Base-by-base conservation (phyloP, 2,888 invertebrate genomes). In the Thumatha senex region DNA sequence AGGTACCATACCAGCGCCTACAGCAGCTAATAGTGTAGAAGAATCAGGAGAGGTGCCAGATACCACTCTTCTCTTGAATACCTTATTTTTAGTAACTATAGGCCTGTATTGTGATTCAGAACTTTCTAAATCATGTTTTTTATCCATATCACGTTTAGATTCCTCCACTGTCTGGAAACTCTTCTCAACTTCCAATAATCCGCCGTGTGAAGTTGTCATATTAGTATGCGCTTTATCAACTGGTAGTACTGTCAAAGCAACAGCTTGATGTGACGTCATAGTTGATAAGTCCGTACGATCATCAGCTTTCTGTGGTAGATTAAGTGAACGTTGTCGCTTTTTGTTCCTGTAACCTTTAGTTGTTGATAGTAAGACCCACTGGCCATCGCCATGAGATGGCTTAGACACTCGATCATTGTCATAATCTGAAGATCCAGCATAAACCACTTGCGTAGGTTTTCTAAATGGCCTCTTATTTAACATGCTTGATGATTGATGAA, bases 1-100 rank as follows among this genome's bases (percentile, higher is more conserved):
- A 7, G 96, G 96, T 14, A 96, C 92, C 94, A 96, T 95, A 0
- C 96, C 96, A 12, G 96, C 96, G 0, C 96, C 95, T 0, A 96
- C 95, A 0, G 95, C 95, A 7, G 95, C 95, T 57, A 95, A 74
- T 33, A 95, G 92, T 0, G 95, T 93, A 0, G 94, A 92, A 62
- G 93, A 93, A 67, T 94, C 93, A 4, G 89, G 89, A 44, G 76
- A 70, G 1, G 78, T 73, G 51, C 82, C 85, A 0, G 84, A 74
- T 14, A 89, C 69, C 24, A 91, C 57, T 57, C 79, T 88, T 46
- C 79, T 84, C 46, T 77, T 81, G 1, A 86, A 57, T 15, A 86
- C 61, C 55, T 83, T 84, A 48, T 79, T 84, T 46, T 68, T 81
- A 39, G 77, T 83, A 31, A 68, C 72, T 5, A 76, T 58, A 0